Evolutionary conservation across 2,888 invertebrate species (phyloP), one percentile per base, ranked within the genome.

Genomic region (Ectemnius cavifrons): DNA sequence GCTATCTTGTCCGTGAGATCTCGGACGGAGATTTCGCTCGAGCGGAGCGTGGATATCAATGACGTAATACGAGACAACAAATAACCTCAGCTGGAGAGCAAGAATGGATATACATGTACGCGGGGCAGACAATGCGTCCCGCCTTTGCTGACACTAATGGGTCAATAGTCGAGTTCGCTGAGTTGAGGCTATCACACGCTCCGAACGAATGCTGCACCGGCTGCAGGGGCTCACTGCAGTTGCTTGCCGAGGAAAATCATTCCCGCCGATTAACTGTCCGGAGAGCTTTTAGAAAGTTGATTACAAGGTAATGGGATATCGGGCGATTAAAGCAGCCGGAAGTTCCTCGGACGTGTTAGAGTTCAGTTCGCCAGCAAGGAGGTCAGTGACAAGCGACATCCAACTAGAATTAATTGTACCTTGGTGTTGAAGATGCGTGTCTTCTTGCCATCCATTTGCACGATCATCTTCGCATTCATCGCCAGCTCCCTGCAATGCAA

Each of bases 391-490:
- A 37, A 37, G 37, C 11, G 37, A 37, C 37, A 11, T 37, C 37
- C 8, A 6, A 11, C 37, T 37, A 37, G 37, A 37, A 68, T 52
- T 13, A 37, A 13, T 59, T 4, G 8, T 81, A 95, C 95, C 94
- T 96, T 96, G 79, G 94, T 94, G 86, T 96, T 95, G 72, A 94
- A 92, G 81, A 97, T 93, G 79, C 95, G 93, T 63, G 97, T 97
- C 88, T 94, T 95, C 92, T 96, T 96, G 64, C 94, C 95, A 88
- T 95, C 95, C 96, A 97, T 97, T 92, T 96, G 95, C 86, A 97
- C 95, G 88, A 97, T 96, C 85, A 95, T 92, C 90, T 95, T 94
- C 57, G 96, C 95, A 86, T 94, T 94, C 95, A 97, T 95, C 89
- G 96, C 96, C 87, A 93, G 93, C 92, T 97, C 97, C 92, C 97